Conservation (phyloP, 2,797 vertebrate genomes). For the Salmo trutta region DNA sequence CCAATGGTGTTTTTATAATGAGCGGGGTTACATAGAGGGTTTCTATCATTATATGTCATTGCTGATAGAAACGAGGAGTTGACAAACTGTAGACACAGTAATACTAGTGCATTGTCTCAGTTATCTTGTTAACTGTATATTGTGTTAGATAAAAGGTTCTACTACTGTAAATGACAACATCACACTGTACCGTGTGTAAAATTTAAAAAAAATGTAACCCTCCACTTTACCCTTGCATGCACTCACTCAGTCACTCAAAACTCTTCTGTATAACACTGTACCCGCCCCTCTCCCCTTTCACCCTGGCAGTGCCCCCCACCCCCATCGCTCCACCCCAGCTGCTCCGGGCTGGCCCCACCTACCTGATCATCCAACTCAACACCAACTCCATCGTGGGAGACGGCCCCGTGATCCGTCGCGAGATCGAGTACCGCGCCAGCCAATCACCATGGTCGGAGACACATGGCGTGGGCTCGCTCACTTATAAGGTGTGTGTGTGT, state of each 20-base stretch:
- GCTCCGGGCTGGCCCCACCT: conserved; percentile 90
- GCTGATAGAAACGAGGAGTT: neutral
- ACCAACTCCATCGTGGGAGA: conserved; percentile 94
- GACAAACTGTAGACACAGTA: neutral
- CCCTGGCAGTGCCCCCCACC: conserved; percentile 85
- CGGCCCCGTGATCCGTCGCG: conserved; percentile 91
- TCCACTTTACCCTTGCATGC: neutral
- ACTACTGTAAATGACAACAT: neutral
- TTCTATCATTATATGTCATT: neutral
- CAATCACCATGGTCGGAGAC: conserved; percentile 90
- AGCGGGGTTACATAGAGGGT: neutral
- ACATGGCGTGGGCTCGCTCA: conserved; percentile 89
- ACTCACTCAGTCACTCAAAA: neutral
- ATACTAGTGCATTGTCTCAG: neutral
- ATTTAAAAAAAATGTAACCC: too few species aligned
- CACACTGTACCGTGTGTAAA: neutral
- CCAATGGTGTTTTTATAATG: conserved; percentile 5
- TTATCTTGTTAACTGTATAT: neutral
- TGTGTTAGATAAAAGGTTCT: neutral
- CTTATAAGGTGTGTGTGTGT: conserved; percentile 76
- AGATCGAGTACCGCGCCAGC: conserved; percentile 92
- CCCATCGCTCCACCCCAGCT: conserved; percentile 92
- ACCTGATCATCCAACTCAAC: conserved; percentile 96
- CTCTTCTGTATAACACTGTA: neutral
- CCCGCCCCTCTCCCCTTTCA: neutral